These are phyloP conservation scores for Sepiola atlantica DNA, from an alignment of 2,888 invertebrate species.

Conservation along the genomic window DNA sequence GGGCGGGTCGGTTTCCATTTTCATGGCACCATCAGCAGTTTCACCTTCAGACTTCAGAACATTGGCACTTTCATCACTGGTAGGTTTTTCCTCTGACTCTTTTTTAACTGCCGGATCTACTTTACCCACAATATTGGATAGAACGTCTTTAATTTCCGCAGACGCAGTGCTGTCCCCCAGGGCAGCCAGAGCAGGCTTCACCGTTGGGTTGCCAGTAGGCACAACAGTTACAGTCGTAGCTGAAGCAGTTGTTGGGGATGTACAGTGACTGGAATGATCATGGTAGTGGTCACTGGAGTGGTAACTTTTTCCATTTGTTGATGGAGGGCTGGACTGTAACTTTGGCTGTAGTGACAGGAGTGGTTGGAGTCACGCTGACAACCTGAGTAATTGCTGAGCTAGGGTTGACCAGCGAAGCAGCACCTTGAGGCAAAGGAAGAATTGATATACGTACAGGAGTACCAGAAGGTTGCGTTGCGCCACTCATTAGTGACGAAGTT, in stretches of 20 bases:
- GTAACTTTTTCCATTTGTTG: not conserved
- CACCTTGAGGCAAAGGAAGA: slow-evolving; percentile 65
- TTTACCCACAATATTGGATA: not conserved
- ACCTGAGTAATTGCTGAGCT: slow-evolving; percentile 78
- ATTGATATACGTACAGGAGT: slow-evolving; percentile 63
- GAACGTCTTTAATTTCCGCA: not conserved
- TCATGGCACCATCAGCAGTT: slow-evolving; percentile 36
- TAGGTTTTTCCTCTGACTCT: slow-evolving; percentile 15
- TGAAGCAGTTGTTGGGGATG: not conserved
- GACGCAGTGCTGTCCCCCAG: slow-evolving; percentile 50
- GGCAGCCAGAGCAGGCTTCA: not conserved
- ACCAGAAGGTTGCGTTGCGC: slow-evolving; percentile 52
- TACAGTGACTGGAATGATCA: slow-evolving; percentile 45
- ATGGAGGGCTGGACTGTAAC: slow-evolving; percentile 32
- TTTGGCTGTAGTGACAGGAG: slow-evolving; percentile 52
- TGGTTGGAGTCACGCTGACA: slow-evolving; percentile 79
- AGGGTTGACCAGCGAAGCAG: slow-evolving; percentile 49
- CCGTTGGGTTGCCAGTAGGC: not conserved
- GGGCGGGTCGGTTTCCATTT: not conserved
- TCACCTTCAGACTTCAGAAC: slow-evolving; percentile 34
- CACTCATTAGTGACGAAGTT: slow-evolving; percentile 59
- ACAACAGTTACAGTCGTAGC: not conserved
- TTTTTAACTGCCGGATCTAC: slow-evolving; percentile 37
- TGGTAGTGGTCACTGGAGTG: slow-evolving; percentile 44
- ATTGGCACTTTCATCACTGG: slow-evolving; percentile 35